Percentiles rank a stretch among this genome's conserved stretches.
phyloP scores from a whole-genome alignment of 2,797 vertebrate genomes.

The Avahi laniger region DNA sequence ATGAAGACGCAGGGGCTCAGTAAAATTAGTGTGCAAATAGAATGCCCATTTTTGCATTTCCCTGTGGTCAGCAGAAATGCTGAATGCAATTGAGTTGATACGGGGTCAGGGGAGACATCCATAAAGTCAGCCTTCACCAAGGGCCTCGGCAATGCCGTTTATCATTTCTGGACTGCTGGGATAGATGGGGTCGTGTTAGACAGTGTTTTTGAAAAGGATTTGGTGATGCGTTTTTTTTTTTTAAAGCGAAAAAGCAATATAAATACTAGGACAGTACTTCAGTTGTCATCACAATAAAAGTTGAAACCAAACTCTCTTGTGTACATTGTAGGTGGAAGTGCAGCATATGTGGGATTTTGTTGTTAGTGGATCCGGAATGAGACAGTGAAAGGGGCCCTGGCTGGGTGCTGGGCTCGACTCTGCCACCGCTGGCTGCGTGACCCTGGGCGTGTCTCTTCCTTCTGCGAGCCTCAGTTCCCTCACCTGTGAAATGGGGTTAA shows the following conservation, averaged over 20 bases:
- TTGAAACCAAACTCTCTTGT: conserved; percentile 18
- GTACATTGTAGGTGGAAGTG: background rate
- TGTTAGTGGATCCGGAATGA: background rate
- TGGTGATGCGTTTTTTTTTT: conserved; percentile 74
- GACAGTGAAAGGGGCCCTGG: background rate
- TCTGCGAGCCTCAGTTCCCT: background rate
- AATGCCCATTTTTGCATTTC: conserved; percentile 95
- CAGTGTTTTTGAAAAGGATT: conserved; percentile 78
- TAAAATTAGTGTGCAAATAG: conserved; percentile 92
- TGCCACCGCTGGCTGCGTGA: background rate
- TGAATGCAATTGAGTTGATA: conserved; percentile 92
- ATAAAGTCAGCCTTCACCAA: conserved; percentile 88
- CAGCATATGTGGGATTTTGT: background rate
- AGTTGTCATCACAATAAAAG: conserved; percentile 49
- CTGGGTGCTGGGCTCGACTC: background rate
- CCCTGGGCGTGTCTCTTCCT: background rate
- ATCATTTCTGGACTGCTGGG: conserved; percentile 79
- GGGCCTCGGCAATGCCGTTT: conserved; percentile 82
- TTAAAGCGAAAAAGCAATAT: conserved; percentile 62
- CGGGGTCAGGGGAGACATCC: conserved; percentile 92
- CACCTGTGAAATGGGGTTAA: background rate
- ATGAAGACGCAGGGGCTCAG: conserved; percentile 86
- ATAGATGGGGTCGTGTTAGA: conserved; percentile 78
- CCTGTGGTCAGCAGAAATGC: conserved; percentile 92
- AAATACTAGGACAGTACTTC: conserved; percentile 63